Percentiles rank a stretch among this genome's conserved stretches.
Conservation (phyloP, 1,140 invertebrate genomes). For the Drosophila yakuba region DNA sequence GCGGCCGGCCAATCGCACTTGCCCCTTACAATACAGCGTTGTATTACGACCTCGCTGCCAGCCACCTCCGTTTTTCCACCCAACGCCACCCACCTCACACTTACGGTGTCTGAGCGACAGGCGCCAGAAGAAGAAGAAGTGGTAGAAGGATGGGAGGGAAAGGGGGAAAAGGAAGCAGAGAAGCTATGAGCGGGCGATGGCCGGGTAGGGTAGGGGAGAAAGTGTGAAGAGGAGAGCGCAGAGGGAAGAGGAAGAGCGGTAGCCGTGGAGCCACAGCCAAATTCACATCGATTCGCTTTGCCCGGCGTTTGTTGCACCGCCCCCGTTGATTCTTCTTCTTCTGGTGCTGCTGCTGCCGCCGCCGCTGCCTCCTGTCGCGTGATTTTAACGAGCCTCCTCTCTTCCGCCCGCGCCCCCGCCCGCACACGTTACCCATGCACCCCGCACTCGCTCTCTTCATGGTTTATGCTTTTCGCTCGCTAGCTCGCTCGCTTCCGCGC, state of each 20-base stretch:
- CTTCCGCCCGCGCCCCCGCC: constrained; percentile 1
- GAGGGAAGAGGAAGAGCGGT: constrained; percentile 19
- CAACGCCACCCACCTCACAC: constrained; percentile 19
- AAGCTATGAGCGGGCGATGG: neutral
- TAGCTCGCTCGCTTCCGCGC: constrained; percentile 76
- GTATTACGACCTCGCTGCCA: constrained; percentile 19
- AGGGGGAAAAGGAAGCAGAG: neutral
- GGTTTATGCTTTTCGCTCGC: constrained; percentile 80
- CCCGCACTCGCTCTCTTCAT: constrained; percentile 48
- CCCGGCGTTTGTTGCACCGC: constrained; percentile 41
- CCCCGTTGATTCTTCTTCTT: constrained; percentile 26
- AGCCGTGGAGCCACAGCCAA: constrained; percentile 44
- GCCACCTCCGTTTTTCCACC: constrained; percentile 2
- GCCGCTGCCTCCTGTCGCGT: constrained; percentile 68
- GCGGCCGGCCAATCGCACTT: constrained; percentile 31
- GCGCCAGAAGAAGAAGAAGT: constrained; percentile 25
- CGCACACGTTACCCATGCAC: no score
- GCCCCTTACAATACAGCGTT: constrained; percentile 30
- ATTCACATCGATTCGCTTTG: constrained; percentile 60
- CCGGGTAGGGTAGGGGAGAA: neutral
- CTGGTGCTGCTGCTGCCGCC: constrained; percentile 18
- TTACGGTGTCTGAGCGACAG: constrained; percentile 36
- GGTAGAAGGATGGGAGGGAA: neutral
- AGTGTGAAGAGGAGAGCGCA: neutral
- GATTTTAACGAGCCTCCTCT: constrained; percentile 78